Conservation (phyloP, 2,888 invertebrate species). For the Sturmia bella region DNA sequence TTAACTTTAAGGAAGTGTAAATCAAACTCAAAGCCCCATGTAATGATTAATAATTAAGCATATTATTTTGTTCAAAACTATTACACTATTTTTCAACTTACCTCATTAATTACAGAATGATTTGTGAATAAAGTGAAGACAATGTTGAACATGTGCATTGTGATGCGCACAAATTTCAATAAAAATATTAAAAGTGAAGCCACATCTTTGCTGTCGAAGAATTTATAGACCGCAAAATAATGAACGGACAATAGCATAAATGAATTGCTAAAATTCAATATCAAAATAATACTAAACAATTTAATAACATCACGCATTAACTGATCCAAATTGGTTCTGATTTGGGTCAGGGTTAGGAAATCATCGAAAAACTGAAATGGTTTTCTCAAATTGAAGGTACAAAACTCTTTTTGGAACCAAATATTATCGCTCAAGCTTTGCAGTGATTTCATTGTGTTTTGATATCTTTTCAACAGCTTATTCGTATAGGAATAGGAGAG, state of each 20-base stretch:
- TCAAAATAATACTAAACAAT: slow-evolving; percentile 61
- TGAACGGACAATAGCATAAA: slow-evolving; percentile 64
- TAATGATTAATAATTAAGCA: too few relatives aligned
- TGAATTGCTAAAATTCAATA: slow-evolving; percentile 67
- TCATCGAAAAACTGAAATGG: slow-evolving; percentile 30
- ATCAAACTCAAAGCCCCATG: too few relatives aligned
- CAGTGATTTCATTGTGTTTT: neutral
- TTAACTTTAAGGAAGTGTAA: too few relatives aligned
- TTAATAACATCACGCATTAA: slow-evolving; percentile 43
- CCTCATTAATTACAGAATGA: slow-evolving; percentile 67
- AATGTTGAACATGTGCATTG: slow-evolving; percentile 70
- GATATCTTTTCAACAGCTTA: slow-evolving; percentile 27
- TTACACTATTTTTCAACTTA: slow-evolving; percentile 46
- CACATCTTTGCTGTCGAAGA: slow-evolving; percentile 44
- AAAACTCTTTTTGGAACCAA: slow-evolving; percentile 66
- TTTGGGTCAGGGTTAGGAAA: slow-evolving; percentile 52
- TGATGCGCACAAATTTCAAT: slow-evolving; percentile 71
- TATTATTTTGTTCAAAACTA: too few relatives aligned
- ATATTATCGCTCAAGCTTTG: too few relatives aligned
- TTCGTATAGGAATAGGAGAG: slow-evolving; percentile 53
- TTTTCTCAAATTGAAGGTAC: slow-evolving; percentile 1
- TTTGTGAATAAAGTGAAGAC: slow-evolving; percentile 65
- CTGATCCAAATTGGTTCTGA: slow-evolving; percentile 61
- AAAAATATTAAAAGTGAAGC: slow-evolving; percentile 55
- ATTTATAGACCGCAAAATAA: slow-evolving; percentile 69